Evolutionary conservation across 2,888 invertebrate genomes (phyloP).

Genomic region (Stratiomys singularior): DNA sequence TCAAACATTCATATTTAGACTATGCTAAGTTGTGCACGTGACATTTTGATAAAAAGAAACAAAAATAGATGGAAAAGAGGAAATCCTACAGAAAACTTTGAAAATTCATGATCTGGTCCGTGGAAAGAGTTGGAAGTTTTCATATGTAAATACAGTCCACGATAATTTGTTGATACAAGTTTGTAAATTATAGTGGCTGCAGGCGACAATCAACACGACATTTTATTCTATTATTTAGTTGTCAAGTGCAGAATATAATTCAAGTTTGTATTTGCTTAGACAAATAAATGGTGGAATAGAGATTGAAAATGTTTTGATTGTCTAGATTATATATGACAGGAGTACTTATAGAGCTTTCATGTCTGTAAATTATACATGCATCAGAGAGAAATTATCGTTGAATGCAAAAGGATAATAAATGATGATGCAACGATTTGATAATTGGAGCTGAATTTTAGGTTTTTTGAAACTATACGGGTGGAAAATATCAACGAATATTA

Average conservation of each 20-base stretch:
- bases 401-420: conserved; percentile 4
- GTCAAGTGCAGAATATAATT: background rate
- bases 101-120: too few relatives aligned
- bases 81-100: background rate
- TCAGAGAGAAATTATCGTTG: conserved; percentile 18
- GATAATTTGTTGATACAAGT: background rate
- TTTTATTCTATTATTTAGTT: background rate
- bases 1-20: background rate
- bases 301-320: conserved; percentile 23
- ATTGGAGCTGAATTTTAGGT: too few relatives aligned
- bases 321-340: conserved; percentile 1
- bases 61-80: background rate
- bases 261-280: conserved; percentile 6
- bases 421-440: too few relatives aligned
- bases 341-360: background rate
- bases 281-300: background rate
- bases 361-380: conserved; percentile 19
- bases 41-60: background rate
- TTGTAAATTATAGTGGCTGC: background rate
- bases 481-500: too few relatives aligned
- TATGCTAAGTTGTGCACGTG: background rate
- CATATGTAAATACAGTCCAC: background rate
- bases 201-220: background rate
- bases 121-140: background rate
- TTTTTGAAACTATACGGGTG: too few relatives aligned